These are phyloP conservation scores for Enteromius unitaeniatus DNA, from an alignment of 2,797 vertebrate genomes.

Conservation along the genomic window DNA sequence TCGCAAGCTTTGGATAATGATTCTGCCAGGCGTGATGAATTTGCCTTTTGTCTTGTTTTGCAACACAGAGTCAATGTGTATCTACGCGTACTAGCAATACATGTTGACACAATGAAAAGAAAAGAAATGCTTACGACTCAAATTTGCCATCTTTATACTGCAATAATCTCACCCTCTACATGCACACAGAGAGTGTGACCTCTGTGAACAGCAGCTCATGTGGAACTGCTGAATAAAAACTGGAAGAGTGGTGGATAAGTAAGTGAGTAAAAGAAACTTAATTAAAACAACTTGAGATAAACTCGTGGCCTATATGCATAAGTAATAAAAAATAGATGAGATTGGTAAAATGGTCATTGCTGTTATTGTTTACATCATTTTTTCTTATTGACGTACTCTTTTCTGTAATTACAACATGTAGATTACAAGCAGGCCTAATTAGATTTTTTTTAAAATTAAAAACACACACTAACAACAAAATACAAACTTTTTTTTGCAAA, in stretches of 20 bases:
- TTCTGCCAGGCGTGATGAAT: constrained; percentile 39
- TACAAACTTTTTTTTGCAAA: background rate
- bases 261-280: constrained; percentile 21
- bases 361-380: background rate
- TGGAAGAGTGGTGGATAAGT: background rate
- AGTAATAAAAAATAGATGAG: constrained; percentile 5
- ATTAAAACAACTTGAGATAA: constrained; percentile 10
- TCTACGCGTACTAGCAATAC: constrained; percentile 4
- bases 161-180: background rate
- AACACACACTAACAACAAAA: background rate
- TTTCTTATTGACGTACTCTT: background rate
- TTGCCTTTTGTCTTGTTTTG: constrained; percentile 27
- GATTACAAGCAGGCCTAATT: background rate
- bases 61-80: constrained; percentile 17
- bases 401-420: background rate
- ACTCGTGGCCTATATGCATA: background rate
- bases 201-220: constrained; percentile 1
- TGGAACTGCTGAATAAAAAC: constrained; percentile 30
- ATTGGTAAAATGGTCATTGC: background rate
- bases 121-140: constrained; percentile 29
- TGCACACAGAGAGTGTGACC: constrained; percentile 11
- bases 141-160: background rate
- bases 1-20: constrained; percentile 39
- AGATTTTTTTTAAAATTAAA: background rate
- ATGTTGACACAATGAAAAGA: constrained; percentile 33